Evolutionary conservation across 2,113 vertebrate genomes (phyloP), one percentile per base, ranked within the genome.

Genomic region (Carlito syrichta): DNA sequence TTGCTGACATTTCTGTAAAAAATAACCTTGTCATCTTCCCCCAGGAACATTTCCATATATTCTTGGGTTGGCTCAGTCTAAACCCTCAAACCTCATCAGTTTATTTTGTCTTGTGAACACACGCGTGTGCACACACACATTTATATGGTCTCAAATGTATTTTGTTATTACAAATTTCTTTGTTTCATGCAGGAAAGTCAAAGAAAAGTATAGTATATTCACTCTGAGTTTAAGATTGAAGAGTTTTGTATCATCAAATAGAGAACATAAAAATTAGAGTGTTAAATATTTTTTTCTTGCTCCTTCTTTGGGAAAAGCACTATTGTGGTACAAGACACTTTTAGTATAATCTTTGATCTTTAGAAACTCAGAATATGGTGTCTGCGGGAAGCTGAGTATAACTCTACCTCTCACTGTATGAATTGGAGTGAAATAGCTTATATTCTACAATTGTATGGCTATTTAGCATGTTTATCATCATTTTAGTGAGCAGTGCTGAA

Each of bases 1-100:
- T 89, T 77, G 68, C 87, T 97, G 97, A 96, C 90, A 92, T 97
- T 97, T 98, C 74, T 91, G 1, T 97, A 91, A 97, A 96, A 94
- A 96, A 95, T 96, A 94, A 96, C 78, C 96, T 95, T 97, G 95
- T 95, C 89, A 91, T 89, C 35, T 94, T 95, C 56, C n/a, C 73
- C 91, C 27, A 35, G 86, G 86, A 96, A 89, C 58, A 12, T 84
- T 86, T 68, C 19, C 19, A 32, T 97, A 92, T 89, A 89, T 95
- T 82, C 19, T 96, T 92, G 43, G 45, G 40, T 86, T 74, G 43
- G 69, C 8, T 83, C 32, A 30, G 71, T 83, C n/a, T 77, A 93
- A 97, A 54, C 8, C 5, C 71, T 93, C 54, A 77, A 81, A 91
- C 30, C 25, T 89, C 48, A 86, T 86, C 86, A 83, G 30, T 8